Base-by-base conservation (phyloP, 2,797 vertebrate genomes). In the Serranus cabrilla region DNA sequence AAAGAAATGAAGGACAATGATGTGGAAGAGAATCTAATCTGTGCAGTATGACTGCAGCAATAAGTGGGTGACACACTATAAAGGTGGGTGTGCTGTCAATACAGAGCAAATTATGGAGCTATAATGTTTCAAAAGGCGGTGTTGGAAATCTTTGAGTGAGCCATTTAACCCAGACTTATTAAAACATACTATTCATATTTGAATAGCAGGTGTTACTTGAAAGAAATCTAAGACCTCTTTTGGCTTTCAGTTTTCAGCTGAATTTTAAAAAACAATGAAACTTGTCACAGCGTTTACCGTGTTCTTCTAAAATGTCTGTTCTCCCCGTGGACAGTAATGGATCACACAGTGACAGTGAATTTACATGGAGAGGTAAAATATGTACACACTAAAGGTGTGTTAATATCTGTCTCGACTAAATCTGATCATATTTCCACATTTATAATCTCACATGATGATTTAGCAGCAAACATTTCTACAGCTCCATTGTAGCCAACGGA, bases 1-100 rank as follows among this genome's bases (percentile, higher is more conserved):
- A 63, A 63, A 68, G 58, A 82, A 79, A 86, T 79, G 63, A 86
- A 78, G 78, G 71, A 78, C 37, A 58, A 77, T 40, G 73, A 86
- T 58, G 71, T 45, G 67, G 66, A 64, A 49, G 55, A 16, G 23
- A 74, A 72, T 67, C 50, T 55, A 18, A 23, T 65, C 39, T 39
- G 59, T 13, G 55, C 46, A 52, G 2, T 12, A 20, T 21, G 68
- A 52, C 52, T 63, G 72, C 13, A 60, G 39, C 27, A 31, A 60
- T 25, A 60, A 17, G 61, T 25, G 74, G 60, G 1, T 61, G 61
- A 72, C n/a, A 37, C 52, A 21, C 49, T 51, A 25, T n/a, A 62
- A 46, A 20, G 11, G 11, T n/a, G 34, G 50, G 27, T 5, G 49
- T 31, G 11, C 25, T 20, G 25, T 23, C 42, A 49, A 18, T 25